Percentiles rank a stretch among this genome's conserved stretches.
Conservation (phyloP, 2,888 invertebrate genomes). For the Euproctis similis region DNA sequence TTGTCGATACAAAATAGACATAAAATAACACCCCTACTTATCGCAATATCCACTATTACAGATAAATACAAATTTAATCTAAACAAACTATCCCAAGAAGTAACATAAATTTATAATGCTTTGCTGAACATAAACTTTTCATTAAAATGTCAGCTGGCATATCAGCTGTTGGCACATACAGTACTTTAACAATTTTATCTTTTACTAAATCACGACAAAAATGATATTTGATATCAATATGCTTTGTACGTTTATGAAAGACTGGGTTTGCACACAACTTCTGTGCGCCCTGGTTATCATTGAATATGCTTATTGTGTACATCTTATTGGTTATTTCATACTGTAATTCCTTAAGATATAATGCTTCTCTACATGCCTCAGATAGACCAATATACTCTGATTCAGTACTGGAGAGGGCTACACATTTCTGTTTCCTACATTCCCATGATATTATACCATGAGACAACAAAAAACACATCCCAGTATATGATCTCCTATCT, state of each 20-base stretch:
- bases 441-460: not conserved
- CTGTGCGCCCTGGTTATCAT: slow-evolving; percentile 3
- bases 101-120: slow-evolving; percentile 1
- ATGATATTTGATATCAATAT: too few relatives aligned
- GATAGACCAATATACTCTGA: slow-evolving; percentile 1
- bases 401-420: slow-evolving; percentile 4
- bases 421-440: slow-evolving; percentile 2
- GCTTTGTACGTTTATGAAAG: not conserved
- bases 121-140: slow-evolving; percentile 2
- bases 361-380: slow-evolving; percentile 3
- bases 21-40: too few relatives aligned
- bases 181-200: slow-evolving; percentile 6
- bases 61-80: too few relatives aligned
- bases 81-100: too few relatives aligned
- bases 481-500: slow-evolving; percentile 3
- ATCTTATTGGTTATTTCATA: slow-evolving; percentile 1
- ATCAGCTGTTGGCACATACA: slow-evolving; percentile 7
- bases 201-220: not conserved
- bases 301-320: not conserved
- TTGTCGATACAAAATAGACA: too few relatives aligned
- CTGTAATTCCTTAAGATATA: slow-evolving; percentile 2
- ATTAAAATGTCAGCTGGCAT: slow-evolving; percentile 4
- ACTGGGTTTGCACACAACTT: not conserved
- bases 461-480: not conserved
- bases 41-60: too few relatives aligned